Base-by-base conservation (phyloP, 2,888 invertebrate species). In the Calliopum simillimum region DNA sequence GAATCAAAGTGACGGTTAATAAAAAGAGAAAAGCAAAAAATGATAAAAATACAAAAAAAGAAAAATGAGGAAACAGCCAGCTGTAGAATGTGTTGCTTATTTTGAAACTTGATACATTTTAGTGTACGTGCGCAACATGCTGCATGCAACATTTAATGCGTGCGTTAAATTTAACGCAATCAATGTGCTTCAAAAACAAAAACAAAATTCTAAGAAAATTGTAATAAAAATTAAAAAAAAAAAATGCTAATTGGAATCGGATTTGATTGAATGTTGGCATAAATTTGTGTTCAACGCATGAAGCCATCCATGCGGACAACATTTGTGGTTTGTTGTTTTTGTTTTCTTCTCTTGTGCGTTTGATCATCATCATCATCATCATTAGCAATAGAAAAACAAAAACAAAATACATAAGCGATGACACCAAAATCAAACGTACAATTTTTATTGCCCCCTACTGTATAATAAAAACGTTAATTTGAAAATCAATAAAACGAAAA, bases 121-220 rank as follows among this genome's bases (percentile, higher is more conserved):
- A 33, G 5, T 33, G 33, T 33, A 33, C 25, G 67, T 23, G 56
- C 58, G 58, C 58, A 47, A 58, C 67, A 61, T 58, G 67, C 58
- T 67, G 67, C 67, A 58, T 14, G 49, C 23, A 47, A 25, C 25
- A 58, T n/a, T n/a, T 53, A 53, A 16, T 49, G n/a, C 16, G 5
- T 16, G 49, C n/a, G 49, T 49, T 12, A 16, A 49, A 49, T n/a
- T 49, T 1, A 53, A 12, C 33, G 53, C 13, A 53, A 53, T 25
- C 11, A n/a, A n/a, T 56, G 8, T 25, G 56, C 25, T 25, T 14
- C 11, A 56, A 56, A 56, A 56, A 8, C 23, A 56, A 61, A n/a
- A 46, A 23, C 19, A 61, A 46, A 46, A 46, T 21, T 33, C 25
- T n/a, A 56, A 19, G 11, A 51, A 51, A 19, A 21, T 46, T 61